Base-by-base conservation (phyloP, 2,888 invertebrate genomes). In the Nemurella pictetii region DNA sequence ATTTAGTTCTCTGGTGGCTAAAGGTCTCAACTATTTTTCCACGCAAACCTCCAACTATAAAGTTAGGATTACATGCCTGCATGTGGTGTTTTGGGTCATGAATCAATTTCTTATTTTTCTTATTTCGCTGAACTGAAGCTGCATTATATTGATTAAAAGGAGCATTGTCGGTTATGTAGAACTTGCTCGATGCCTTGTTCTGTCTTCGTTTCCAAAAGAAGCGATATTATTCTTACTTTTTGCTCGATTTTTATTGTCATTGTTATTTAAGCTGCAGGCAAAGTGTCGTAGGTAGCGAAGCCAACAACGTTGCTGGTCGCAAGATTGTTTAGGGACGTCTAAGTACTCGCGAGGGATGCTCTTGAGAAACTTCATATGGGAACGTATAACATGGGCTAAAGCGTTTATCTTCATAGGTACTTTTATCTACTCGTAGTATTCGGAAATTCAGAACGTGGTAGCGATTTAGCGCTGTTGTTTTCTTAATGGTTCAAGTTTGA, bases 281-380 rank as follows among this genome's bases (percentile, higher is more conserved):
- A 75, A 26, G 75, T 75, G 75, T 27, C 75, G 75, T 27, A 25
- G 20, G 20, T 75, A 9, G 9, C 15, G 9, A 36, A 15, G 9
- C 36, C 27, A 75, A 75, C 1, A 75, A 28, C n/a, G n/a, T n/a
- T n/a, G 26, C 75, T 4, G 20, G 55, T 20, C 55, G 75, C 26
- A 26, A 75, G 75, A 75, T 75, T 75, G 75, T 75, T 75, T 75
- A 75, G 75, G 75, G 75, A 75, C 75, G 26, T n/a, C 75, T 75
- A 75, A 75, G 75, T 28, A n/a, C 75, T 75, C 75, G 26, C 75
- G 9, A 9, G 75, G 75, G 75, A 75, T 75, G 27, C 9, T 75
- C 3, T n/a, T 74, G 15, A 9, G 26, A 25, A 26, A 75, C 75
- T 75, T 75, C 75, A 75, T 75, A 75, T 75, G 75, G 20, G 75